Evolutionary conservation across 1,140 invertebrate genomes (phyloP).

Genomic region (Psix sp.): DNA sequence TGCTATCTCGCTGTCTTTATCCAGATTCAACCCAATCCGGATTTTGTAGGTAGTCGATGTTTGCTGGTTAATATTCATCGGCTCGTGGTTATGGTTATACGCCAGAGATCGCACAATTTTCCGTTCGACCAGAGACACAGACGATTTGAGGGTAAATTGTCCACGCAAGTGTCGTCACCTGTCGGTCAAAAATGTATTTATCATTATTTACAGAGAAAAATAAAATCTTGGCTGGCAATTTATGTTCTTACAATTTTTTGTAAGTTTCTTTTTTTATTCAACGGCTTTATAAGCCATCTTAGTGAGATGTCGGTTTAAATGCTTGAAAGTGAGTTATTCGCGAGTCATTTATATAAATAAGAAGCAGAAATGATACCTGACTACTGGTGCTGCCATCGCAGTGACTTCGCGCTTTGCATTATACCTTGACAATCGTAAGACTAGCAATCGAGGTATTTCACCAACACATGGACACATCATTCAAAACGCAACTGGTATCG

Average conservation of each 20-base stretch:
- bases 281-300: conserved; percentile 56
- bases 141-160: conserved; percentile 66
- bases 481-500: conserved; percentile 66
- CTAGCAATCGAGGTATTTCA: conserved; percentile 67
- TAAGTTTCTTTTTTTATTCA: conserved; percentile 19
- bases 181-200: conserved; percentile 14
- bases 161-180: conserved; percentile 28
- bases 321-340: conserved; percentile 70
- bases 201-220: conserved; percentile 9
- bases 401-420: conserved; percentile 75
- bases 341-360: conserved; percentile 79
- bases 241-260: background rate
- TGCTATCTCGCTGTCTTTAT: conserved; percentile 41
- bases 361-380: conserved; percentile 76
- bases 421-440: conserved; percentile 59
- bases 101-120: conserved; percentile 70
- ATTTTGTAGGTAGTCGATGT: conserved; percentile 66
- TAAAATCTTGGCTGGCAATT: conserved; percentile 4
- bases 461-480: conserved; percentile 27
- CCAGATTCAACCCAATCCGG: conserved; percentile 27
- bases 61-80: conserved; percentile 78
- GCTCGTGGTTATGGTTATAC: conserved; percentile 56
- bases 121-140: conserved; percentile 61
- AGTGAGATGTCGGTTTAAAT: conserved; percentile 45
- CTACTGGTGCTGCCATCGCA: conserved; percentile 68